Evolutionary conservation across 2,113 vertebrate species (phyloP), one percentile per base, ranked within the genome.

Genomic region (Panthera uncia): DNA sequence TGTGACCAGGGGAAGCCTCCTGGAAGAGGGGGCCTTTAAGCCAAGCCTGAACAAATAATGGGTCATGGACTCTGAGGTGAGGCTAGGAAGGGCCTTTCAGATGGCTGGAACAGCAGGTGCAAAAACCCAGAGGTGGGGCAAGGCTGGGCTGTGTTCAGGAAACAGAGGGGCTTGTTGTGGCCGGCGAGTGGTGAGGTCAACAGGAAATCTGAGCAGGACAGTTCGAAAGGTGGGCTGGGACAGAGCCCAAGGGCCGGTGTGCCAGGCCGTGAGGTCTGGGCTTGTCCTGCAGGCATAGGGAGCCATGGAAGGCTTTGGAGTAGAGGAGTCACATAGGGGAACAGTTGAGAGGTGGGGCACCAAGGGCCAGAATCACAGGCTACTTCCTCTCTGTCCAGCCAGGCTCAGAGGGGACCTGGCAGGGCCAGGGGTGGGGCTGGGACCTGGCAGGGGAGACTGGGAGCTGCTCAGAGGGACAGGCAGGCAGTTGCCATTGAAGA

Each of bases 81-180:
- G 27, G 13, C 65, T 23, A 3, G 84, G 33, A 84, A 88, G 61
- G 80, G 31, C 18, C 0, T 61, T 36, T 19, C 18, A 2, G 69
- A 36, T 4, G 27, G 19, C 57, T 48, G 23, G 52, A 25, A 33
- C 0, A 16, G 45, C 31, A 45, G 0, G 4, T 45, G 61, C 71
- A 23, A 38, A 57, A 48, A 2, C 36, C 41, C 33, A 4, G 52
- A 45, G 90, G 11, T 15, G 31, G 7, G 18, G 82, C 12, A 1
- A 10, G 85, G 76, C 50, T 50, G 4, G 19, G 10, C 55, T 4
- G 18, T 4, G 66, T 12, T 21, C n/a, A 13, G 48, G 45, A 38
- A n/a, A 7, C 14, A 19, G 71, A 11, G 29, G 0, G 21, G n/a
- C 9, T 45, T 10, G 3, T 25, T 2, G 27, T 8, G 31, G 27